Base-by-base conservation (phyloP, 2,113 vertebrate species). In the Etheostoma cragini region DNA sequence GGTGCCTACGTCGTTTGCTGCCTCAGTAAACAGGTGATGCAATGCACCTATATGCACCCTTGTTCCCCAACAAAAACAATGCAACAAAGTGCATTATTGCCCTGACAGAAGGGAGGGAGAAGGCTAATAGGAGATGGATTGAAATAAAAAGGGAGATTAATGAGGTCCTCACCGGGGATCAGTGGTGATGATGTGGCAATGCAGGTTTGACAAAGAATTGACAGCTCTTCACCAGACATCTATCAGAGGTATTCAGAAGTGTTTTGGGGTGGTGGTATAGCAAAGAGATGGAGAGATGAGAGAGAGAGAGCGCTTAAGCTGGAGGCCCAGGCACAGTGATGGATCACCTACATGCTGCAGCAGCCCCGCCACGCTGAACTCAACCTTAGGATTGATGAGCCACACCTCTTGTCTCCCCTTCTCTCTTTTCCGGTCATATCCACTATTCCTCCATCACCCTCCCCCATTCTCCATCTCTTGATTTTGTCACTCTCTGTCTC, bases 351-450 rank as follows among this genome's bases (percentile, higher is more conserved):
- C 89, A 90, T 49, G 58, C 80, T 71, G 80, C 81, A 38, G 82
- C 87, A 88, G 83, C 86, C 73, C 88, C 57, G 73, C 91, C 91
- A 90, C 64, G 64, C 82, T 77, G 91, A 93, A 89, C 90, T 93
- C 91, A 87, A 89, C 85, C 87, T 88, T 68, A 78, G 86, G 92
- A 94, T 91, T 94, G 92, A 95, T 94, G 93, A 94, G 93, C 79
- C 88, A 78, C 89, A 84, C 89, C 91, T 90, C 87, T 89, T 87
- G 88, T 86, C 89, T 88, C 86, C 83, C 72, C 26, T 38, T 77
- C 84, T 82, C 70, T 49, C 84, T 78, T 69, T 78, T 80, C 60
- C 78, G 72, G 76, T 84, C 80, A 81, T 83, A 84, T 89, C 83
- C 84, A 68, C 64, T 63, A 58, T 83, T 76, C 76, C 66, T 56